Percentiles rank a stretch among this genome's conserved stretches.
phyloP scores from a whole-genome alignment of 2,888 invertebrate species.

The Cerastoderma edule region DNA sequence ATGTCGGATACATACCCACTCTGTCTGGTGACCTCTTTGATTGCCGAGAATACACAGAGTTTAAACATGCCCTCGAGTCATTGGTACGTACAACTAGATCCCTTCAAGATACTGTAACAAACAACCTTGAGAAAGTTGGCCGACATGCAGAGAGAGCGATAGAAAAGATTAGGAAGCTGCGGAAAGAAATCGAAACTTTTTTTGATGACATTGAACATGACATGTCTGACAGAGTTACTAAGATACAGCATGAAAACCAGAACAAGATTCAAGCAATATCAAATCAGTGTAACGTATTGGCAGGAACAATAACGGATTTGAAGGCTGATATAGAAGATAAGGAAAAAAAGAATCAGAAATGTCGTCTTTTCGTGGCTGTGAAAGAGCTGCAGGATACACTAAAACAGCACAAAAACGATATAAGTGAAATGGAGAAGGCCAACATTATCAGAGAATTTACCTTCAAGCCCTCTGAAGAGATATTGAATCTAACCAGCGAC shows the following conservation, averaged over 20 bases:
- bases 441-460: background rate
- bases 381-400: background rate
- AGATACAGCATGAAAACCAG: background rate
- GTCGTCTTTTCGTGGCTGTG: background rate
- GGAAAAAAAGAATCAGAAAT: background rate
- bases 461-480: background rate
- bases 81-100: background rate
- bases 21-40: background rate
- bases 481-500: background rate
- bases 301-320: background rate
- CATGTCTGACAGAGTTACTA: background rate
- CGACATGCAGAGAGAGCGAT: background rate
- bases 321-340: background rate
- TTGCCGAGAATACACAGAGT: conserved; percentile 10
- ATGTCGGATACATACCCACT: background rate
- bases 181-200: background rate
- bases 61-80: background rate
- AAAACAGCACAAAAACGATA: too few relatives aligned
- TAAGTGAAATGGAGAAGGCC: background rate
- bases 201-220: background rate
- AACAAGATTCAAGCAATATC: background rate
- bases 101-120: background rate
- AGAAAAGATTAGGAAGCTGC: background rate
- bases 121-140: background rate
- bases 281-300: background rate